These are phyloP conservation scores for Grantiella picta DNA, from an alignment of 2,113 vertebrate genomes.

Conservation along the genomic window DNA sequence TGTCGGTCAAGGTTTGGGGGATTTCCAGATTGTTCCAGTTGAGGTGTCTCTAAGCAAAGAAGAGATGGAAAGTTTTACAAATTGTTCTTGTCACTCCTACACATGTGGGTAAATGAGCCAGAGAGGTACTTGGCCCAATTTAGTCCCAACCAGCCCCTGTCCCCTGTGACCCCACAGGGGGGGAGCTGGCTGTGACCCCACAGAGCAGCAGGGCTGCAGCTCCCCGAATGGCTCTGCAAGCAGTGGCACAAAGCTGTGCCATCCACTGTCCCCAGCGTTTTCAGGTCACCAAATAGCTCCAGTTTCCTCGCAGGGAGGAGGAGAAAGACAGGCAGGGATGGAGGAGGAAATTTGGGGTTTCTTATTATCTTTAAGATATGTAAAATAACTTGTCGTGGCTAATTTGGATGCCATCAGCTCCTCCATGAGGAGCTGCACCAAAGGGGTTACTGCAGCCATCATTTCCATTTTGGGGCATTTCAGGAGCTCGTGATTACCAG, in stretches of 20 bases:
- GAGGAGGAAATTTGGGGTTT: background rate
- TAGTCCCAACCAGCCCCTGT: background rate
- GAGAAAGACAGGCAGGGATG: background rate
- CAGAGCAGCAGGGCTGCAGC: background rate
- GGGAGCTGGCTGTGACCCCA: background rate
- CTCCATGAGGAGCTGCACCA: accelerated
- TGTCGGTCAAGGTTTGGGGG: background rate
- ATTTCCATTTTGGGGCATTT: background rate
- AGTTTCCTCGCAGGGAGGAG: background rate
- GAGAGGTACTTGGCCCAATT: accelerated
- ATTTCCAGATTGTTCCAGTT: background rate
- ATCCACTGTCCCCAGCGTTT: background rate
- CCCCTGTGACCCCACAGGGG: background rate
- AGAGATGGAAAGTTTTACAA: background rate
- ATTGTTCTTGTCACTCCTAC: background rate
- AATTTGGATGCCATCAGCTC: background rate
- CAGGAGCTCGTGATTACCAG: background rate
- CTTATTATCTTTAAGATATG: background rate
- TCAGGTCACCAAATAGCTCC: background rate
- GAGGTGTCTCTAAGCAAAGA: background rate
- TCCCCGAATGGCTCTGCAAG: background rate
- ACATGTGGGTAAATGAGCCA: accelerated
- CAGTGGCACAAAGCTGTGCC: background rate
- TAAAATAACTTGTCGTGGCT: background rate
- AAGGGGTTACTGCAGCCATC: background rate